These are phyloP conservation scores for Sialis lutaria DNA, from an alignment of 2,888 invertebrate genomes.

Conservation along the genomic window DNA sequence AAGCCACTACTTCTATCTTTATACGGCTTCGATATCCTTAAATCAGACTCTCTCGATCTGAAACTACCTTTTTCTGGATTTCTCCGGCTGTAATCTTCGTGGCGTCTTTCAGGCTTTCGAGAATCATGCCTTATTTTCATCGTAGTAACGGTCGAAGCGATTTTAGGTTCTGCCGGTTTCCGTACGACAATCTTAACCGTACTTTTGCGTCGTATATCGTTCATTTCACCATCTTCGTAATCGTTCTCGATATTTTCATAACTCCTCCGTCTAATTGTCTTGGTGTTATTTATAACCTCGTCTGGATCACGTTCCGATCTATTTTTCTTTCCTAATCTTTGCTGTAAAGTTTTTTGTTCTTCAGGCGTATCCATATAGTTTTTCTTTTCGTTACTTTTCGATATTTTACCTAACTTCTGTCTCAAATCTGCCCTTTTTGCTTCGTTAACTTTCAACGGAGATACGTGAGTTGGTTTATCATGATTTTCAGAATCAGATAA, in stretches of 20 bases:
- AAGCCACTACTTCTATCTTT: too few species aligned
- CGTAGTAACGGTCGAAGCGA: conserved; percentile 20
- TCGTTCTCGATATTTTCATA: background rate
- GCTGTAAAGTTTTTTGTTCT: background rate
- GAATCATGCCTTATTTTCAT: background rate
- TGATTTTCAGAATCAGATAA: background rate
- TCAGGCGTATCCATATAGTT: too few species aligned
- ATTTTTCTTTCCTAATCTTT: background rate
- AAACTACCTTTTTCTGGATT: background rate
- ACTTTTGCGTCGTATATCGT: conserved; percentile 18
- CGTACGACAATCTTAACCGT: conserved; percentile 24
- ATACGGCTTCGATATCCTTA: too few species aligned
- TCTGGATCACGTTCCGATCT: background rate
- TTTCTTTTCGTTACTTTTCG: background rate
- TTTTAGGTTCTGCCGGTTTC: conserved; percentile 16
- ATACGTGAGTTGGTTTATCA: conserved; percentile 1
- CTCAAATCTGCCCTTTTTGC: conserved; percentile 11
- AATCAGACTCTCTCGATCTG: background rate
- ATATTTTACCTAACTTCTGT: conserved; percentile 5
- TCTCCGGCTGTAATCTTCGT: background rate
- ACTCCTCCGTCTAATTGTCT: background rate
- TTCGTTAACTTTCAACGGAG: conserved; percentile 1
- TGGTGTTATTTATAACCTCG: background rate
- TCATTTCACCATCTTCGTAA: conserved; percentile 8
- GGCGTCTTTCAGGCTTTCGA: background rate